Evolutionary conservation across 2,113 vertebrate species (phyloP).

Genomic region (Leptosomus discolor): DNA sequence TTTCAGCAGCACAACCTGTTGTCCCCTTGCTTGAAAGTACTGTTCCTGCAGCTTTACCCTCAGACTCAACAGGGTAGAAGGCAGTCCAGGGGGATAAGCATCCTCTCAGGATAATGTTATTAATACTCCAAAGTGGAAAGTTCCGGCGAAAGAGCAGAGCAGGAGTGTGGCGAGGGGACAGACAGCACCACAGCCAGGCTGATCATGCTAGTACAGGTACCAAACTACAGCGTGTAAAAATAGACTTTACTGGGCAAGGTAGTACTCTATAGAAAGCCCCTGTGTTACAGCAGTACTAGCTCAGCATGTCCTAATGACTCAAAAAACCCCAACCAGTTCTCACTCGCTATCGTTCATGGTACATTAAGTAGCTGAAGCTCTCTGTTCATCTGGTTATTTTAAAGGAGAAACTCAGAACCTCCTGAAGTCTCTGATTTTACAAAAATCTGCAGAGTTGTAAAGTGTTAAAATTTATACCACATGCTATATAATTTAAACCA

Average conservation of each 20-base stretch:
- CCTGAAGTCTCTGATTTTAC: not conserved
- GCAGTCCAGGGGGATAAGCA: not conserved
- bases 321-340: not conserved
- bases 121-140: not conserved
- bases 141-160: not conserved
- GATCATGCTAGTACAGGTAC: not conserved
- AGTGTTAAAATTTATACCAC: not conserved
- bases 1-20: not conserved
- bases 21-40: not conserved
- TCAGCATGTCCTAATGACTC: not conserved
- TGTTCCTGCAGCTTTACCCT: not conserved
- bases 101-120: not conserved
- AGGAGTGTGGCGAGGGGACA: not conserved
- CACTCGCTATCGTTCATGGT: not conserved
- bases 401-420: not conserved
- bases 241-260: not conserved
- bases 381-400: not conserved
- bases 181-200: not conserved
- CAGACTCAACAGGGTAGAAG: not conserved
- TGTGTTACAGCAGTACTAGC: not conserved
- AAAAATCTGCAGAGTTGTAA: not conserved
- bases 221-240: not conserved
- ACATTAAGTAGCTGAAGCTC: not conserved
- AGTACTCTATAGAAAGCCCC: not conserved
- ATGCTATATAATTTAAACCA: not conserved